Conservation (phyloP, 2,888 invertebrate genomes). For the Dyspetes luteomarginatus region DNA sequence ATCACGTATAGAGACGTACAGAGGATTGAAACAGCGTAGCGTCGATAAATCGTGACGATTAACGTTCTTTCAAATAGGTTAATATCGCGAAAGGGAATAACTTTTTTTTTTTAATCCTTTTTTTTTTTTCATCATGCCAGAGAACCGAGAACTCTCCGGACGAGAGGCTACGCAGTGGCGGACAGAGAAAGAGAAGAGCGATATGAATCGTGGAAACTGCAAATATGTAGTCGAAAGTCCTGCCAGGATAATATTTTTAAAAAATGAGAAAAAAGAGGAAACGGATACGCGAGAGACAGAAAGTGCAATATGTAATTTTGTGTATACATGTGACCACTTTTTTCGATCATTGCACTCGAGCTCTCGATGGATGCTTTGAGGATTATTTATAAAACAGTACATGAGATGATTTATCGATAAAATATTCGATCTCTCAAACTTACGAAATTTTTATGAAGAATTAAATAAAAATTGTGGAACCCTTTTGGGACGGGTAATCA, state of each 20-base stretch:
- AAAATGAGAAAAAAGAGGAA: slow-evolving; percentile 1
- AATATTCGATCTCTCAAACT: not conserved
- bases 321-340: not conserved
- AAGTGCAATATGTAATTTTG: not conserved
- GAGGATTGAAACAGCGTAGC: slow-evolving; percentile 5
- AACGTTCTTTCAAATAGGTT: slow-evolving; percentile 59
- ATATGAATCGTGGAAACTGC: slow-evolving; percentile 57
- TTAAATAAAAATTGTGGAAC: not conserved
- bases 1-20: not conserved
- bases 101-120: not conserved
- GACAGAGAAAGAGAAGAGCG: slow-evolving; percentile 23
- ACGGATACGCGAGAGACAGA: slow-evolving; percentile 26
- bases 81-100: slow-evolving; percentile 53
- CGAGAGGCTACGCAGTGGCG: slow-evolving; percentile 1
- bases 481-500: too few relatives aligned
- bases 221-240: slow-evolving; percentile 39
- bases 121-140: slow-evolving; percentile 8
- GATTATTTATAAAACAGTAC: not conserved
- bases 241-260: slow-evolving; percentile 44
- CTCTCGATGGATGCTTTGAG: slow-evolving; percentile 8
- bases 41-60: slow-evolving; percentile 62
- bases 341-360: not conserved
- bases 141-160: slow-evolving; percentile 6
- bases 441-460: not conserved
- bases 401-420: not conserved